phyloP scores from a whole-genome alignment of 2,888 invertebrate species.

The Lampropteryx suffumata region DNA sequence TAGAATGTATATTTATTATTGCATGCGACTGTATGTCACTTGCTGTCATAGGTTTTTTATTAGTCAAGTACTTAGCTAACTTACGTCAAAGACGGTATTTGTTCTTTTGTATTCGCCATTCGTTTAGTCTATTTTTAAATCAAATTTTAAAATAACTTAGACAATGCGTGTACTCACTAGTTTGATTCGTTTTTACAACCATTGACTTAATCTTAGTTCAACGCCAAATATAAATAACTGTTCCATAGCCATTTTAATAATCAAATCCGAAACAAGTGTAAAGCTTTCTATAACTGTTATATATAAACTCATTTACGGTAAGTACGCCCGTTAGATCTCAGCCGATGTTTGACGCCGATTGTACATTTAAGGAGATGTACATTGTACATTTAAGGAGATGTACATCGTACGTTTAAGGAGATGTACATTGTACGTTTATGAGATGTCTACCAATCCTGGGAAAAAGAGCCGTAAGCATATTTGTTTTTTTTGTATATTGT shows the following conservation, averaged over 20 bases:
- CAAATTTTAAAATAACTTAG: slow-evolving; percentile 5
- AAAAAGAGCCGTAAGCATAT: too few species aligned
- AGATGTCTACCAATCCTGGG: too few species aligned
- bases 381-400: too few species aligned
- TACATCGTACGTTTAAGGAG: too few species aligned
- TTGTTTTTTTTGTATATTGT: too few species aligned
- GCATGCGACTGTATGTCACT: too few species aligned
- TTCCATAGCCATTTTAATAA: slow-evolving; percentile 9
- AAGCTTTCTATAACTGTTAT: slow-evolving; percentile 1
- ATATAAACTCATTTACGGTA: slow-evolving; percentile 4
- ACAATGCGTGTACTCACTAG: slow-evolving; percentile 3
- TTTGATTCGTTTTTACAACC: slow-evolving; percentile 16
- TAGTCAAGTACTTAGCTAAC: too few species aligned
- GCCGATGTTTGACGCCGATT: neutral
- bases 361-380: too few species aligned
- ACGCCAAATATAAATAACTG: neutral
- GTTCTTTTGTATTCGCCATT: slow-evolving; percentile 1
- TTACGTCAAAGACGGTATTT: neutral
- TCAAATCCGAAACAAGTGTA: slow-evolving; percentile 11
- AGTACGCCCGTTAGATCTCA: neutral
- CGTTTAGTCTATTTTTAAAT: neutral
- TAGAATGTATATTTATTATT: neutral
- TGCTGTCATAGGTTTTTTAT: too few species aligned
- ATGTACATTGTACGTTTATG: too few species aligned
- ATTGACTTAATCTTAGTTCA: slow-evolving; percentile 3